Base-by-base conservation (phyloP, 92 coral and sea anemone species). In the Chrysogorgia sp. region DNA sequence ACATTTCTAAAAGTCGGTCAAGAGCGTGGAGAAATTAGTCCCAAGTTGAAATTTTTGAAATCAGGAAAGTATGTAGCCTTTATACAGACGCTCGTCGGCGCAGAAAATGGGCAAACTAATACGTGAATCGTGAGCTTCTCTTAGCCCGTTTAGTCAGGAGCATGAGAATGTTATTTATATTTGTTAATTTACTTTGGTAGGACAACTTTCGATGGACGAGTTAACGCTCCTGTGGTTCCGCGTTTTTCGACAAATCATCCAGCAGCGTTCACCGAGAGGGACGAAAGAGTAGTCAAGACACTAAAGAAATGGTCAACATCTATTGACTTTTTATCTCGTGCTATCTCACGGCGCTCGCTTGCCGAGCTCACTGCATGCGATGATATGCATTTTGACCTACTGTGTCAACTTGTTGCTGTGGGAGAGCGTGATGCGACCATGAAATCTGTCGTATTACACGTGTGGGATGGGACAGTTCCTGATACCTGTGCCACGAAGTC, bases 401-500 rank as follows among this genome's bases (percentile, higher is more conserved):
- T 88, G 5, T 91, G 97, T 74, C 98, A 93, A 68, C 85, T 93
- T 10, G 88, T 91, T 26, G 60, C 88, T 22, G 83, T 75, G 24
- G 35, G 79, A n/a, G 43, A 68, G 2, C 31, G 31, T 19, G 85
- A 76, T 0, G 40, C 3, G 15, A 68, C 40, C 34, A 52, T 26
- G 8, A 45, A 55, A 15, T 86, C 86, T 33, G 0, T 74, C 32
- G 75, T 85, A 7, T 48, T 92, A 19, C 77, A 79, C 67, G 83
- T 90, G 8, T 92, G 94, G 94, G 97, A 92, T 87, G 96, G 97
- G 15, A 87, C 96, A 1, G 23, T 28, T 23, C 97, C 92, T 6
- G 40, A 40, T 33, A 82, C 79, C 53, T 2, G 14, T 6, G 63
- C 31, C 31, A 29, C 23, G 8, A 31, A 30, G 63, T 57, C 63